Evolutionary conservation across 2,113 vertebrate genomes (phyloP).

Genomic region (Mystacornis crossleyi): DNA sequence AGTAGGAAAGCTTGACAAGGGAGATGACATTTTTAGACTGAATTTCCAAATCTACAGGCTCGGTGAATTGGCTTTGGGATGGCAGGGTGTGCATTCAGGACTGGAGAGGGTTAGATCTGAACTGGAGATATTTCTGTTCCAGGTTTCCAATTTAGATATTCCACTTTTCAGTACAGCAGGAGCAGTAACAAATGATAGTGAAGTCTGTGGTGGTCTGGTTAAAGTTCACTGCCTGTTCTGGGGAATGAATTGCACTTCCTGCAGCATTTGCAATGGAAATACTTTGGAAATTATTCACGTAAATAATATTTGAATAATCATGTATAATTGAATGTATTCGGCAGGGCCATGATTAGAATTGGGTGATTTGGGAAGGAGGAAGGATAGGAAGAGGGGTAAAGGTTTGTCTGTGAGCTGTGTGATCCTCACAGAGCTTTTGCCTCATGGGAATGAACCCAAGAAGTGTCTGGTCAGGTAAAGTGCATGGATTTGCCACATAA

Average conservation of each 20-base stretch:
- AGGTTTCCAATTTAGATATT: background rate
- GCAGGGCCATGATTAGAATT: background rate
- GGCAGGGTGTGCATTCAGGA: background rate
- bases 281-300: background rate
- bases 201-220: background rate
- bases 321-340: background rate
- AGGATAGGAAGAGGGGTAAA: background rate
- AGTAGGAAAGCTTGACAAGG: background rate
- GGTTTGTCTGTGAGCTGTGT: background rate
- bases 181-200: fast-evolving
- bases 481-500: fast-evolving
- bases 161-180: background rate
- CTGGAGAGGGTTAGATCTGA: background rate
- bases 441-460: background rate
- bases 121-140: background rate
- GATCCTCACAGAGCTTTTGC: background rate
- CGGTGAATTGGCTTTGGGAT: background rate
- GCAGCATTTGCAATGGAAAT: background rate
- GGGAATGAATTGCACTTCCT: background rate
- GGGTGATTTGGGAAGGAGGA: background rate
- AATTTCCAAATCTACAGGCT: background rate
- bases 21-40: background rate
- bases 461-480: background rate
- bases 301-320: background rate
- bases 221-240: background rate